A percentile compares a stretch with the other conserved stretches of the same genome.
Conservation (phyloP, 2,113 vertebrate species). For the Bombycilla garrulus region DNA sequence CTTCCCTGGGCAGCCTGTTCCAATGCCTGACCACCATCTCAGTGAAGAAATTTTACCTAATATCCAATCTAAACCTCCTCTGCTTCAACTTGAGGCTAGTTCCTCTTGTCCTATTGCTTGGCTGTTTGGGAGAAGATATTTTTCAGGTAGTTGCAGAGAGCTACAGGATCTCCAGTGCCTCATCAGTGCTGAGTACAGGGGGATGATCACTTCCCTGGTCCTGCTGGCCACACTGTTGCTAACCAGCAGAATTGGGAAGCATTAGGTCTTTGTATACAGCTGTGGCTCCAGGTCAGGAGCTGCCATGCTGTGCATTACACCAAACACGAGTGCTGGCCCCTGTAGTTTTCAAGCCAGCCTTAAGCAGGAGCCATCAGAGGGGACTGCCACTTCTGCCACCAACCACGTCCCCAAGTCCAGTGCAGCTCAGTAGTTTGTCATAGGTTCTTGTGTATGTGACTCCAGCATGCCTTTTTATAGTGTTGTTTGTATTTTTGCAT, state of each 20-base stretch:
- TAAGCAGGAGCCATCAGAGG: neutral
- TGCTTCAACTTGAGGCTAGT: neutral
- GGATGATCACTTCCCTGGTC: neutral
- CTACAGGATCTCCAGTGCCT: neutral
- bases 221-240: neutral
- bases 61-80: neutral
- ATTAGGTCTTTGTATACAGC: accelerated
- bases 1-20: neutral
- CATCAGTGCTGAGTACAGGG: neutral
- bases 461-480: neutral
- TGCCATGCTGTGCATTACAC: accelerated
- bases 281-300: neutral
- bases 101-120: neutral
- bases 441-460: accelerated
- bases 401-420: accelerated
- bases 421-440: neutral
- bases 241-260: neutral
- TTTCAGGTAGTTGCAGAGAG: neutral
- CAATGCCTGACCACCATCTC: neutral
- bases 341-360: neutral
- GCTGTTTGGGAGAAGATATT: neutral
- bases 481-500: neutral
- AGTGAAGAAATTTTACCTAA: neutral
- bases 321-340: accelerated
- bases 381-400: neutral